These are phyloP conservation scores for Lepetodrilus schrolli DNA, from an alignment of 2,888 invertebrate genomes.

Conservation along the genomic window DNA sequence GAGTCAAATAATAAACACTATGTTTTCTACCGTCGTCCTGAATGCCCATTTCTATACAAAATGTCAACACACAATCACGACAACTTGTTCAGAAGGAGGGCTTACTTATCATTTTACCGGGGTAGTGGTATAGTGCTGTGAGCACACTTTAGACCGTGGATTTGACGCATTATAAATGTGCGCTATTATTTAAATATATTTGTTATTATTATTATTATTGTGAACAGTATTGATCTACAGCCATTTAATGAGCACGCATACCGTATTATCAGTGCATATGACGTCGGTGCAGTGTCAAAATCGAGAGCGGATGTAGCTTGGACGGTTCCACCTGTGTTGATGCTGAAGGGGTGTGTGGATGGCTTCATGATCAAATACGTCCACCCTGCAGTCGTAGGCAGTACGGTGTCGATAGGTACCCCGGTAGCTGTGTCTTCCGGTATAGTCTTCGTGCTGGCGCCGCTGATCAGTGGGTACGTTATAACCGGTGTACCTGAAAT, in stretches of 20 bases:
- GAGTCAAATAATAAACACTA: too few species aligned
- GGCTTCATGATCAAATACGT: constrained; percentile 33
- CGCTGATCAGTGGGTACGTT: neutral
- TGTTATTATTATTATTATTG: too few species aligned
- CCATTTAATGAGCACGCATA: constrained; percentile 10
- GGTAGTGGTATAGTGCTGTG: too few species aligned
- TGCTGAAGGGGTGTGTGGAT: constrained; percentile 27
- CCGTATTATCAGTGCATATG: constrained; percentile 32
- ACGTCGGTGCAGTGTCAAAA: constrained; percentile 29
- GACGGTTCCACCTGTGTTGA: constrained; percentile 24
- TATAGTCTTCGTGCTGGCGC: constrained; percentile 1
- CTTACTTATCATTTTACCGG: too few species aligned
- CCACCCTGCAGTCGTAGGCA: constrained; percentile 28
- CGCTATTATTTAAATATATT: too few species aligned
- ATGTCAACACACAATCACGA: too few species aligned
- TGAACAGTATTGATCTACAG: too few species aligned
- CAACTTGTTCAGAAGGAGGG: too few species aligned
- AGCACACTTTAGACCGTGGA: too few species aligned
- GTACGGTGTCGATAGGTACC: constrained; percentile 21
- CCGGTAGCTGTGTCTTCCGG: constrained; percentile 29
- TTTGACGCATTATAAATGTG: too few species aligned
- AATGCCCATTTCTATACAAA: too few species aligned
- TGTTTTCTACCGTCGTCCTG: too few species aligned
- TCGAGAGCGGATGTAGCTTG: constrained; percentile 33
- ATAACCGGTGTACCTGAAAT: constrained; percentile 37